phyloP scores from a whole-genome alignment of 1,140 invertebrate genomes.

The Magallana angulata region DNA sequence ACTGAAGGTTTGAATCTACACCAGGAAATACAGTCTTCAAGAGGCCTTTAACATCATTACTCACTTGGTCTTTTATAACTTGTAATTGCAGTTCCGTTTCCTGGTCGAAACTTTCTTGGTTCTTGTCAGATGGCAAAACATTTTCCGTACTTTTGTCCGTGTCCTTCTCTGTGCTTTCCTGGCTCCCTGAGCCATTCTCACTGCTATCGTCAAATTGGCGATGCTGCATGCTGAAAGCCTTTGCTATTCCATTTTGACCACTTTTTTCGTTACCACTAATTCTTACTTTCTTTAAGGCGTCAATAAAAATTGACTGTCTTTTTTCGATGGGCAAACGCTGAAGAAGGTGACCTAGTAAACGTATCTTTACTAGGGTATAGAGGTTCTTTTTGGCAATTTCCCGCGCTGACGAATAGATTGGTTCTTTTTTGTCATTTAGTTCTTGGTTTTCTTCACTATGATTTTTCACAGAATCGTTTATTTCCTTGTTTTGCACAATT shows the following conservation, averaged over 20 bases:
- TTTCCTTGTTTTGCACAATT: background rate
- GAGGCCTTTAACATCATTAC: constrained; percentile 2
- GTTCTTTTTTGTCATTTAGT: background rate
- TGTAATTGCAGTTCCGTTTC: background rate
- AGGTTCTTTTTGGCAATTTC: constrained; percentile 12
- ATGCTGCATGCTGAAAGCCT: background rate
- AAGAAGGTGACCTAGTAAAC: constrained; percentile 5
- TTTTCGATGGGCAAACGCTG: background rate
- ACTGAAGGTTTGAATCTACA: background rate
- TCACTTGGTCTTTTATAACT: constrained; percentile 13
- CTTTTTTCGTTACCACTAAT: background rate
- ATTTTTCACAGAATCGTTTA: background rate
- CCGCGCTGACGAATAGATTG: background rate
- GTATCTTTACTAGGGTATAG: background rate
- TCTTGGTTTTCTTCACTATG: background rate
- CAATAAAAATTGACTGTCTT: background rate
- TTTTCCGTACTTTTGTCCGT: background rate
- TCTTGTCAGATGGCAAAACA: background rate
- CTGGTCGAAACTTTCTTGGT: background rate
- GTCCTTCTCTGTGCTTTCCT: background rate
- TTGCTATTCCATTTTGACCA: background rate
- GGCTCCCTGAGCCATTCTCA: background rate
- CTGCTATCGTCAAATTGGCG: background rate
- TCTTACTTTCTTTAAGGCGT: background rate
- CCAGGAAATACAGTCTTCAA: background rate